These are phyloP conservation scores for Cyclophora albipunctata DNA, from an alignment of 2,888 invertebrate genomes.

Conservation along the genomic window DNA sequence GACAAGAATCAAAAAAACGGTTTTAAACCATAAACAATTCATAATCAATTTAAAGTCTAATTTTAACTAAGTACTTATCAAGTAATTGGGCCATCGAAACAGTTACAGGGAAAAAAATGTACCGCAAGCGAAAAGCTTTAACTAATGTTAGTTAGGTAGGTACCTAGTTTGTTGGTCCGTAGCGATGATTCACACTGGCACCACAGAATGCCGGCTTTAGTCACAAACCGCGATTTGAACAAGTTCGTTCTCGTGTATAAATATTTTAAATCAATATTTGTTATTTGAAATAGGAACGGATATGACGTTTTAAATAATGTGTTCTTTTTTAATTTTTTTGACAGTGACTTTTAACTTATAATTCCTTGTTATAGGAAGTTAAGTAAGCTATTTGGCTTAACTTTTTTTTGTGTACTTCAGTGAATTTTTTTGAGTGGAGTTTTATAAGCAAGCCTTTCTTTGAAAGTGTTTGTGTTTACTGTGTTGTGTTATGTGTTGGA, in stretches of 20 bases:
- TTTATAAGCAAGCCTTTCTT: not conserved
- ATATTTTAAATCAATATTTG: slow-evolving; percentile 59
- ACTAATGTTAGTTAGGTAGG: slow-evolving; percentile 20
- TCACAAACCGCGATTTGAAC: slow-evolving; percentile 38
- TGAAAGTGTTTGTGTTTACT: not conserved
- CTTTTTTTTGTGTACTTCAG: too few species aligned
- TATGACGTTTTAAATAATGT: slow-evolving; percentile 6
- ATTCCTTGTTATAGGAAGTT: not conserved
- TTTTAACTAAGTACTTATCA: not conserved
- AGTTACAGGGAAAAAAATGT: slow-evolving; percentile 51
- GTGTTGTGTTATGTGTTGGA: not conserved
- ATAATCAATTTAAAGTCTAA: too few species aligned
- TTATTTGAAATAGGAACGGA: slow-evolving; percentile 24
- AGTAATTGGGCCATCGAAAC: slow-evolving; percentile 49
- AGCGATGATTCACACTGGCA: slow-evolving; percentile 56
- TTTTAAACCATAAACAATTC: too few species aligned
- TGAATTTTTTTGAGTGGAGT: not conserved
- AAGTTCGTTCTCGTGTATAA: slow-evolving; percentile 44
- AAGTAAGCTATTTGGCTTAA: not conserved
- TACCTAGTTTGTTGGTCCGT: slow-evolving; percentile 41
- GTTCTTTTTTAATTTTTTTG: not conserved
- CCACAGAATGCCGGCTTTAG: slow-evolving; percentile 32
- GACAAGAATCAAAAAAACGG: too few species aligned
- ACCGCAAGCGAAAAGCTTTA: slow-evolving; percentile 60
- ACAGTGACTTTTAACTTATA: not conserved